Conservation (phyloP, 2,888 invertebrate genomes). For the Lagria hirta region DNA sequence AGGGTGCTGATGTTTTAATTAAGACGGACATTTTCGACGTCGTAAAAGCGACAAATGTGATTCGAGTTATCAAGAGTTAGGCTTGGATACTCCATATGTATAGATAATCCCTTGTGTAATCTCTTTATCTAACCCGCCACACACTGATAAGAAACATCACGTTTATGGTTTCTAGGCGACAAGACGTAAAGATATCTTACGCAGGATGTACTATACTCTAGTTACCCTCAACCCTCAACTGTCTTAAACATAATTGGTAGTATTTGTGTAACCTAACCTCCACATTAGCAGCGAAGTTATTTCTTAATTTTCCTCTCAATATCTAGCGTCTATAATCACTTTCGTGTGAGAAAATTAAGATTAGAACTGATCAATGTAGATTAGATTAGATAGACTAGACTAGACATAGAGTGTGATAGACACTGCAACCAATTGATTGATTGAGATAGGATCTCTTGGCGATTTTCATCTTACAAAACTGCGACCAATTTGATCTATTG, state of each 20-base stretch:
- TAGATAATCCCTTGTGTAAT: conserved; percentile 54
- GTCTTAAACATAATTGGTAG: conserved; percentile 26
- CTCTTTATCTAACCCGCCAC: conserved; percentile 46
- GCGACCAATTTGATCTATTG: too few species aligned
- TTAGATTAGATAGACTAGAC: too few species aligned
- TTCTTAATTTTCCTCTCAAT: too few species aligned
- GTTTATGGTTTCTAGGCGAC: conserved; percentile 23
- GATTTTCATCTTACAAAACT: too few species aligned
- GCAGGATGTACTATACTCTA: conserved; percentile 22
- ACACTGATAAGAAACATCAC: conserved; percentile 27
- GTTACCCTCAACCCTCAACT: conserved; percentile 15
- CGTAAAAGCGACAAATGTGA: conserved; percentile 12
- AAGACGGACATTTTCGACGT: conserved; percentile 5
- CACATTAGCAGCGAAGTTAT: too few species aligned
- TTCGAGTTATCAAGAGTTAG: conserved; percentile 44
- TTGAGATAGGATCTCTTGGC: too few species aligned
- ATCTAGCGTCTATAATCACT: too few species aligned
- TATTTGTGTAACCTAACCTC: too few species aligned
- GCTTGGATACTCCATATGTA: conserved; percentile 51
- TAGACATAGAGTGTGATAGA: too few species aligned
- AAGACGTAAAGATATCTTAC: conserved; percentile 22
- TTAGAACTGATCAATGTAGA: too few species aligned
- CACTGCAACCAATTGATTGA: too few species aligned
- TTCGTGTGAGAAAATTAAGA: too few species aligned
- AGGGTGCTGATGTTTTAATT: conserved; percentile 3